Percentiles rank a stretch among this genome's conserved stretches.
Conservation (phyloP, 2,888 invertebrate species). For the Strigamia crassipes region DNA sequence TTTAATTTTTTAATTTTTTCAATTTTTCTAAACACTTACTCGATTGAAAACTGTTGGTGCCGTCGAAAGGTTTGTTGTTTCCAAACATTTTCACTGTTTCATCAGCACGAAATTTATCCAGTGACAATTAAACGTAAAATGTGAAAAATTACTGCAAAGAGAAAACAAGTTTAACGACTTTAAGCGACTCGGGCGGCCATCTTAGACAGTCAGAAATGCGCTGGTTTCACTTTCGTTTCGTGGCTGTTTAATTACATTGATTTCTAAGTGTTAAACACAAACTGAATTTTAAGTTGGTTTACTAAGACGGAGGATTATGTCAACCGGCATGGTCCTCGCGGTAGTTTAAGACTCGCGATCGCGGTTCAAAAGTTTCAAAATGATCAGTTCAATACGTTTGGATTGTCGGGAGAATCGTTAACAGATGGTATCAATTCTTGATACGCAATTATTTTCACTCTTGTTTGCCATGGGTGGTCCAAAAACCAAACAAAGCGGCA, state of each 20-base stretch:
- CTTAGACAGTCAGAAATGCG: background rate
- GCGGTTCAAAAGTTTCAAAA: background rate
- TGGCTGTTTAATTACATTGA: no score
- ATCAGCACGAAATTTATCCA: background rate
- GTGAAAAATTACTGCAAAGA: background rate
- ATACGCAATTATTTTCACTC: background rate
- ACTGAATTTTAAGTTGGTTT: no score
- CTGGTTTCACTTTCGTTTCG: no score
- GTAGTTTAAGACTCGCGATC: background rate
- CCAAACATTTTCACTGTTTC: constrained; percentile 51
- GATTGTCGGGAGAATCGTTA: background rate
- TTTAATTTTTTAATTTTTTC: no score
- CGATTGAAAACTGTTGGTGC: constrained; percentile 51
- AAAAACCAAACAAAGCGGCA: no score
- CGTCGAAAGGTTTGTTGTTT: constrained; percentile 52
- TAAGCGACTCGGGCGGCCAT: background rate
- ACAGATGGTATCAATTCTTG: background rate
- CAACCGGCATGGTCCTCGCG: background rate
- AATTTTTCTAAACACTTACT: no score
- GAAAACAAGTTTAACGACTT: background rate
- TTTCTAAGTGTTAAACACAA: no score
- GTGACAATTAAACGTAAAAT: background rate
- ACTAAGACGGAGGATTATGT: no score
- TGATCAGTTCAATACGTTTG: background rate
- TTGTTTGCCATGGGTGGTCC: background rate